These are phyloP conservation scores for Sebastes kiyomatsui DNA, from an alignment of 2,797 vertebrate genomes.

Conservation along the genomic window DNA sequence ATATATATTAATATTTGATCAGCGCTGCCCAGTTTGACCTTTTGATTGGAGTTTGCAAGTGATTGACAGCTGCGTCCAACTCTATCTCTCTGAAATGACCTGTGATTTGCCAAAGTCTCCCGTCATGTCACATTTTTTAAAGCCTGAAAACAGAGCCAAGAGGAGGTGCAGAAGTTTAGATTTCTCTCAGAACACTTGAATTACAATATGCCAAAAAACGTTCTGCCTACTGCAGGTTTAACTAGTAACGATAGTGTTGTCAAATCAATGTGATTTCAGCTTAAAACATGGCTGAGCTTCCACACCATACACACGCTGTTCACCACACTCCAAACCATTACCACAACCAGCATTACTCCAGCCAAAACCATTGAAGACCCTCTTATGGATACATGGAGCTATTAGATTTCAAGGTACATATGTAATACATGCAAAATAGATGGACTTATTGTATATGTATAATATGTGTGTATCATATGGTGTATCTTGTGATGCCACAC, in stretches of 20 bases:
- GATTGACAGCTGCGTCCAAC: too few species aligned
- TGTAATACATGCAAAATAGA: conserved; percentile 20
- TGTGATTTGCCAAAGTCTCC: too few species aligned
- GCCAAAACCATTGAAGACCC: conserved; percentile 18
- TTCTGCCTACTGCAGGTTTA: neutral
- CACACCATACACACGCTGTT: neutral
- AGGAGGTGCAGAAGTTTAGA: too few species aligned
- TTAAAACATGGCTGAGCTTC: neutral
- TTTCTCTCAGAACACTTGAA: too few species aligned
- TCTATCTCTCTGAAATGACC: too few species aligned
- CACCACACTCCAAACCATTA: neutral
- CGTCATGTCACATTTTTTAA: too few species aligned
- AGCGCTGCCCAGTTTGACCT: too few species aligned
- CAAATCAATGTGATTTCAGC: conserved; percentile 5
- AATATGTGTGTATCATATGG: conserved; percentile 28
- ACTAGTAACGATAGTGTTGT: neutral
- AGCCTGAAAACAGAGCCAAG: too few species aligned
- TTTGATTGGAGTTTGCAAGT: too few species aligned
- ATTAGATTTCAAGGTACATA: conserved; percentile 21
- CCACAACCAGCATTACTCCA: neutral
- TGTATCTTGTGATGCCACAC: conserved; percentile 25
- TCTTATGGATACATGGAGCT: neutral
- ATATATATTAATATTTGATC: too few species aligned
- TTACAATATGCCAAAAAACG: too few species aligned
- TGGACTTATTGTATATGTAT: conserved; percentile 27